Evolutionary conservation across 2,888 invertebrate species (phyloP).

Genomic region (Tholera decimalis): DNA sequence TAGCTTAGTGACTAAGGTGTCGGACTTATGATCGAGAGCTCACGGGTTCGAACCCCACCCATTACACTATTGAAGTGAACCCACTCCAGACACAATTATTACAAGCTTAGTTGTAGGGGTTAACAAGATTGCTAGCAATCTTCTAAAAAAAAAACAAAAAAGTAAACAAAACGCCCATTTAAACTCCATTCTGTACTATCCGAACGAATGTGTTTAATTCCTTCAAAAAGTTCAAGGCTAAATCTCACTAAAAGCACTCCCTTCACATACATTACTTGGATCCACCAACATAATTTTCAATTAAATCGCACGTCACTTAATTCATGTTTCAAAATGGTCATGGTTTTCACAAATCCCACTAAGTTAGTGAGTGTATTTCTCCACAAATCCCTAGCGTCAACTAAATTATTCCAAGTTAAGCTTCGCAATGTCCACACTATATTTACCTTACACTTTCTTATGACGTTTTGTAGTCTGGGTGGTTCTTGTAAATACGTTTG

Average conservation of each 20-base stretch:
- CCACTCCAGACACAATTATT: too few species aligned
- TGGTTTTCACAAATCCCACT: constrained; percentile 35
- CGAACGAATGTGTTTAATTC: too few species aligned
- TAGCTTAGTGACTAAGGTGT: too few species aligned
- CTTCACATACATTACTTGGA: constrained; percentile 4
- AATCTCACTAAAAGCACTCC: background rate
- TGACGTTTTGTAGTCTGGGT: constrained; percentile 87
- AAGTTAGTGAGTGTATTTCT: constrained; percentile 43
- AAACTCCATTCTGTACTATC: too few species aligned
- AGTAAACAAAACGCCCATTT: too few species aligned
- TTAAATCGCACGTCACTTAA: constrained; percentile 15
- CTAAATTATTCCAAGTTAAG: constrained; percentile 56
- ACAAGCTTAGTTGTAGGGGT: too few species aligned
- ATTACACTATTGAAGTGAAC: too few species aligned
- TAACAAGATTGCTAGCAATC: too few species aligned
- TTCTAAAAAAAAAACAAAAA: too few species aligned
- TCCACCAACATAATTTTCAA: constrained; percentile 14
- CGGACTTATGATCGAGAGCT: too few species aligned
- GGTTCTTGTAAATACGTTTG: constrained; percentile 73
- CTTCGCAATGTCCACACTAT: constrained; percentile 69
- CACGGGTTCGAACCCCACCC: too few species aligned
- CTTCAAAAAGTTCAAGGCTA: background rate
- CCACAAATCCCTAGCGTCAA: constrained; percentile 49
- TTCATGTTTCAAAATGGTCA: constrained; percentile 7
- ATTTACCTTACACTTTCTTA: constrained; percentile 78